phyloP scores from a whole-genome alignment of 2,113 vertebrate genomes.

The Orientallactaga bullata region DNA sequence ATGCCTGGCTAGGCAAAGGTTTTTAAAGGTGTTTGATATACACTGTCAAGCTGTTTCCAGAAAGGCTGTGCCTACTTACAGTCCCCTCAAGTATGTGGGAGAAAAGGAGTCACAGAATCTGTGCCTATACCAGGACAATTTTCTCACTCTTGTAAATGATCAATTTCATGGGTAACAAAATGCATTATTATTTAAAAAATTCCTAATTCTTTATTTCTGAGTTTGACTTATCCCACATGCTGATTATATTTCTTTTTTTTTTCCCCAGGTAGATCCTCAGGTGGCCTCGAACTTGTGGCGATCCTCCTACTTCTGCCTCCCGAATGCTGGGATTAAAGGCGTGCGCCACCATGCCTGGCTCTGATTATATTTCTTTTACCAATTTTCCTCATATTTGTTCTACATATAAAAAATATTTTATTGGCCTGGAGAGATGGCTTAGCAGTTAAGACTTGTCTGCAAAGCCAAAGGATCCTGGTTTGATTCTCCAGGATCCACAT shows the following conservation, averaged over 20 bases:
- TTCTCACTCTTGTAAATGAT: background rate
- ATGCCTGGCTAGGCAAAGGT: background rate
- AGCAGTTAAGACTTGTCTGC: no score
- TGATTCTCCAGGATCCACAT: no score
- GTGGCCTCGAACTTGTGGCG: no score
- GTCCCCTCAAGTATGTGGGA: no score
- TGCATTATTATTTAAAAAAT: no score
- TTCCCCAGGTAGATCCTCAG: no score
- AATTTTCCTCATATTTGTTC: constrained; percentile 33
- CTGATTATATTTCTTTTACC: background rate
- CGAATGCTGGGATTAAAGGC: no score
- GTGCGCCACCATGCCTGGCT: no score
- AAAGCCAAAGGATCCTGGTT: no score
- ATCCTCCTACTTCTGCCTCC: no score
- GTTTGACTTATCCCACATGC: background rate
- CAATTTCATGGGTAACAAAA: constrained; percentile 1
- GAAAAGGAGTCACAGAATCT: background rate
- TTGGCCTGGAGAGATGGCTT: no score
- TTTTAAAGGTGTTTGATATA: background rate
- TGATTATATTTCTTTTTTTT: background rate
- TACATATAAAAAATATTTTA: background rate
- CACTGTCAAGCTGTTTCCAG: background rate
- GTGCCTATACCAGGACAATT: background rate
- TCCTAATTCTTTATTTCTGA: background rate
- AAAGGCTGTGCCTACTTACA: background rate